Conservation (phyloP, 2,797 vertebrate species). For the Phyllotis vaccarum region DNA sequence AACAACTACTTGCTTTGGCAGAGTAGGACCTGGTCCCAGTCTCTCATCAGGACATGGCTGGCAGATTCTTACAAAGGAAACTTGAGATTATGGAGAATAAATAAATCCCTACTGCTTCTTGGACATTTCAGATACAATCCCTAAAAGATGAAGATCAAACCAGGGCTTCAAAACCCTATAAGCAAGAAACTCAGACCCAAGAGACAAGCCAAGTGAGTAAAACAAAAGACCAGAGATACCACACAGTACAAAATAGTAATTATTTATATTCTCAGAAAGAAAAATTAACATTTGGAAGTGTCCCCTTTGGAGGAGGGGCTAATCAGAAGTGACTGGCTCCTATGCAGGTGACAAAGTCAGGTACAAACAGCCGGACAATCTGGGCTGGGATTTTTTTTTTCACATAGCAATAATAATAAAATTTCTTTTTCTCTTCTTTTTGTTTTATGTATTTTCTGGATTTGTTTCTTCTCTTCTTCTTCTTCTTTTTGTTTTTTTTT, state of each 20-base stretch:
- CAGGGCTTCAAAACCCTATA: conserved; percentile 57
- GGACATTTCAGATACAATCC: conserved; percentile 46
- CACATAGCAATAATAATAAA: conserved; percentile 83
- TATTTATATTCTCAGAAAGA: conserved; percentile 90
- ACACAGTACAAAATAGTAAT: conserved; percentile 91
- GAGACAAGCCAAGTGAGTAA: conserved; percentile 56
- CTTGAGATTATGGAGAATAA: neutral
- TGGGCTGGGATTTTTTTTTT: conserved; percentile 79
- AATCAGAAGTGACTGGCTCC: conserved; percentile 87
- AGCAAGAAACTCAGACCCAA: conserved; percentile 47
- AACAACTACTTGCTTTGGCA: neutral
- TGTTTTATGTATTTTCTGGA: conserved; percentile 48
- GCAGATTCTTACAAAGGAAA: conserved; percentile 47
- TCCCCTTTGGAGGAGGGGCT: conserved; percentile 86
- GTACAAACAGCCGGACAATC: conserved; percentile 86
- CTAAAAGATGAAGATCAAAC: conserved; percentile 46
- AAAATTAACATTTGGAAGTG: conserved; percentile 87
- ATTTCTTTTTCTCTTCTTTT: conserved; percentile 78
- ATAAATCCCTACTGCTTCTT: neutral
- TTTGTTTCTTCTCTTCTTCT: conserved; percentile 43
- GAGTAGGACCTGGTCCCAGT: neutral
- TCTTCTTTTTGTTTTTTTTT: conserved; percentile 38
- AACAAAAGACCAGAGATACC: conserved; percentile 84
- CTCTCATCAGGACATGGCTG: neutral
- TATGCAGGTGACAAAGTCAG: conserved; percentile 84